A percentile compares a stretch with the other conserved stretches of the same genome.
Conservation (phyloP, 2,113 vertebrate genomes). For the Sinocyclocheilus rhinocerous region DNA sequence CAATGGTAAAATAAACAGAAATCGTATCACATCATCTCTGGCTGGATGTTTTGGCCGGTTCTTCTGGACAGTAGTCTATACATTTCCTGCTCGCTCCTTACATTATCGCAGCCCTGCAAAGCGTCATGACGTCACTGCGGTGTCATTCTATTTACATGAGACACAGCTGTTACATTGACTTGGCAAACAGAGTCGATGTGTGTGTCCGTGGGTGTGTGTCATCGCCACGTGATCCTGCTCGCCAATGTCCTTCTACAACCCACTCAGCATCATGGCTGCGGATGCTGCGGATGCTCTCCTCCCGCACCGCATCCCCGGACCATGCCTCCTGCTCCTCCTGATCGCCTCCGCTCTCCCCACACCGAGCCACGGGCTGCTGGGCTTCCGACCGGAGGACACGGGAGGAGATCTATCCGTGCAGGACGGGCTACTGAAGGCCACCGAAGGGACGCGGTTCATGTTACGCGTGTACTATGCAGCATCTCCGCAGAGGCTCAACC, state of each 20-base stretch:
- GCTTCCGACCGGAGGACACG: constrained; percentile 89
- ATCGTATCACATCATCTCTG: not conserved
- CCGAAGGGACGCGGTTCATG: constrained; percentile 88
- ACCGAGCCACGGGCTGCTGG: constrained; percentile 79
- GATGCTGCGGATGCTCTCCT: constrained; percentile 75
- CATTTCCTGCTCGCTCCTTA: not conserved
- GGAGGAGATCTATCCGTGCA: constrained; percentile 83
- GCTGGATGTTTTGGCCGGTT: not conserved
- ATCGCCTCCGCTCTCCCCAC: constrained; percentile 73
- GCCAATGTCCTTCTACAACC: constrained; percentile 70
- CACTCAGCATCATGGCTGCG: constrained; percentile 82
- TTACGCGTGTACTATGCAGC: constrained; percentile 83
- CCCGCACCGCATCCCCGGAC: constrained; percentile 75
- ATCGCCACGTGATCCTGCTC: constrained; percentile 72
- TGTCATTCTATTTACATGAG: constrained; percentile 37
- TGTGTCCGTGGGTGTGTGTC: constrained; percentile 38
- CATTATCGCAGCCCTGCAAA: constrained; percentile 40
- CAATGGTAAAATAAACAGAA: not conserved
- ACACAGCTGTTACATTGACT: constrained; percentile 66
- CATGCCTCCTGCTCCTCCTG: constrained; percentile 77
- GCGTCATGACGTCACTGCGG: constrained; percentile 65
- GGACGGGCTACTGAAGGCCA: constrained; percentile 84
- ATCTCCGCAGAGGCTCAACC: constrained; percentile 67
- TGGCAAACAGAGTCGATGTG: constrained; percentile 39
- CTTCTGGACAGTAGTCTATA: not conserved